These are phyloP conservation scores for Ectobius pallidus DNA, from an alignment of 2,888 invertebrate species.

Conservation along the genomic window DNA sequence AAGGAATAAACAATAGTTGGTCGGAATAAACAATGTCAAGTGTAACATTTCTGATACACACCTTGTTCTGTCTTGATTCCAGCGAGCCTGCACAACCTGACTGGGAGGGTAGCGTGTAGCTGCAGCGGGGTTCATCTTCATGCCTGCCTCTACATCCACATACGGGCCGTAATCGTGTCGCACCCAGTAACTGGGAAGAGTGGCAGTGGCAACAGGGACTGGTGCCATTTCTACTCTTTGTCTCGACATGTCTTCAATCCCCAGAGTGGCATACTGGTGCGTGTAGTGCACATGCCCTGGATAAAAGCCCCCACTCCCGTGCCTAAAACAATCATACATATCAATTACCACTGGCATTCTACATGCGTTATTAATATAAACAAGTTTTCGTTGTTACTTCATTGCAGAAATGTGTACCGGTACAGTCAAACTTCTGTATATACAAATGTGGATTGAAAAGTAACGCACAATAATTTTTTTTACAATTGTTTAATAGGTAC, in stretches of 20 bases:
- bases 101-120: background rate
- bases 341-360: no score
- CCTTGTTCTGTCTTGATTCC: conserved; percentile 3
- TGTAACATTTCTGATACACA: no score
- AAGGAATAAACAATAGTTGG: no score
- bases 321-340: background rate
- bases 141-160: background rate
- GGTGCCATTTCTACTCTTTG: background rate
- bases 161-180: background rate
- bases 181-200: conserved; percentile 15
- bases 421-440: no score
- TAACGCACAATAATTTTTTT: no score
- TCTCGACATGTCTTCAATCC: background rate
- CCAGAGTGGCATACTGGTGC: background rate
- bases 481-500: no score
- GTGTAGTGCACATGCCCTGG: background rate
- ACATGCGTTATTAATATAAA: no score
- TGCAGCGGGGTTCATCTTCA: background rate
- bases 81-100: conserved; percentile 2
- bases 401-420: no score
- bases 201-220: background rate
- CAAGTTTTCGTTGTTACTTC: no score
- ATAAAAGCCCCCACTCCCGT: conserved; percentile 19
- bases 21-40: no score
- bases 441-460: no score